Evolutionary conservation across 2,888 invertebrate genomes (phyloP).

Genomic region (Mesorhabditis belari): DNA sequence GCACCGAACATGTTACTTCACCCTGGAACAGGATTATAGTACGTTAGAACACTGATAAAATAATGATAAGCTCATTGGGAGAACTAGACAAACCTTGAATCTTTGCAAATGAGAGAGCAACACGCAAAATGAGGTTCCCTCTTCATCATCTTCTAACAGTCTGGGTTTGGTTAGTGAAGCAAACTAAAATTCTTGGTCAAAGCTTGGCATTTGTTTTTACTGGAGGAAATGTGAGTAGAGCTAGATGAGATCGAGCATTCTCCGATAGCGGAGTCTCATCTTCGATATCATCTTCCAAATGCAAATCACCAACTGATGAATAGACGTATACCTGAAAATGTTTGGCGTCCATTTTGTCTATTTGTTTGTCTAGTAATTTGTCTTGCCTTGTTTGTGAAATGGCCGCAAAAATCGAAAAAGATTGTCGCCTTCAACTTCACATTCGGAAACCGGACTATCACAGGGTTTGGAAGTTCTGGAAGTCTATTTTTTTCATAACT

Average conservation of each 20-base stretch:
- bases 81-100: constrained; percentile 16
- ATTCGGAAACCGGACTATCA: constrained; percentile 32
- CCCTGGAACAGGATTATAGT: constrained; percentile 10
- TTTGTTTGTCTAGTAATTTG: too few species aligned
- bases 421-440: constrained; percentile 37
- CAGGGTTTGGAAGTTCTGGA: constrained; percentile 49
- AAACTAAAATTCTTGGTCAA: neutral
- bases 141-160: constrained; percentile 42
- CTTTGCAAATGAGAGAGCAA: constrained; percentile 45
- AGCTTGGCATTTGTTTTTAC: constrained; percentile 4
- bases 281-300: constrained; percentile 9
- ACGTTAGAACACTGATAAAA: constrained; percentile 1
- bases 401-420: constrained; percentile 52
- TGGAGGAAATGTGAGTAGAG: constrained; percentile 38
- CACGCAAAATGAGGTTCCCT: constrained; percentile 44
- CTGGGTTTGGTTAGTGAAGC: constrained; percentile 30
- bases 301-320: constrained; percentile 35
- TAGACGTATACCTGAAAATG: constrained; percentile 40
- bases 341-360: neutral
- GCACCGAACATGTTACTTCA: constrained; percentile 24
- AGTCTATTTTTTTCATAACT: neutral
- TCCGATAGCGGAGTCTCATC: constrained; percentile 19
- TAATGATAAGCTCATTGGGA: neutral
- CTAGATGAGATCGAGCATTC: constrained; percentile 33
- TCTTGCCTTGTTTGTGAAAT: constrained; percentile 50